Evolutionary conservation across 2,113 vertebrate species (phyloP).

Genomic region (Sphyrna mokarran): DNA sequence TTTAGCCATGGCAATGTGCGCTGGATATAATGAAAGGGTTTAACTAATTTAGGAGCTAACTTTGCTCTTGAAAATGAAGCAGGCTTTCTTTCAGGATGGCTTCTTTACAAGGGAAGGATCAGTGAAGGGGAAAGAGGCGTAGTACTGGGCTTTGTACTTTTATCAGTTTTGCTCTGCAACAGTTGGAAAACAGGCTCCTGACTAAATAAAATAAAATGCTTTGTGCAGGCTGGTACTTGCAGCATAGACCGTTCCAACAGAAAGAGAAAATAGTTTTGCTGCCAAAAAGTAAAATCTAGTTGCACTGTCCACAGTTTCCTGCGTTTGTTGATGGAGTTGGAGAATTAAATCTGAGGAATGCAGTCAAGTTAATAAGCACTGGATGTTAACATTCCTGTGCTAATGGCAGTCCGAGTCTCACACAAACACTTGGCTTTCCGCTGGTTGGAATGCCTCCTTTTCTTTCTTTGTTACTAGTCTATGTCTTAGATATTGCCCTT

Average conservation of each 20-base stretch:
- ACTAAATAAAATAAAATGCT: background rate
- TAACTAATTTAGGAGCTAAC: background rate
- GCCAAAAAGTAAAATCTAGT: slow-evolving; percentile 21
- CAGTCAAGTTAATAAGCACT: slow-evolving; percentile 22
- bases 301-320: slow-evolving; percentile 22
- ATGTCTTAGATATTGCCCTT: background rate
- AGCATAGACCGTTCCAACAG: background rate
- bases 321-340: slow-evolving; percentile 27
- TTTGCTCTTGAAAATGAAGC: background rate
- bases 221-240: background rate
- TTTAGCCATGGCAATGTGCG: background rate
- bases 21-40: background rate
- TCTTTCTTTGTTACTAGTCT: background rate
- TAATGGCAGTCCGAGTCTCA: background rate
- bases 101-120: background rate
- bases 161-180: background rate
- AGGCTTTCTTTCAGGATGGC: background rate
- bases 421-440: background rate
- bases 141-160: background rate
- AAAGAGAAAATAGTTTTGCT: background rate
- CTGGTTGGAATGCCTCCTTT: background rate
- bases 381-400: slow-evolving; percentile 28
- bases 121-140: background rate
- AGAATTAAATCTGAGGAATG: slow-evolving; percentile 32
- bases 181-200: background rate